These are phyloP conservation scores for Sula dactylatra DNA, from an alignment of 2,113 vertebrate species.

Conservation along the genomic window DNA sequence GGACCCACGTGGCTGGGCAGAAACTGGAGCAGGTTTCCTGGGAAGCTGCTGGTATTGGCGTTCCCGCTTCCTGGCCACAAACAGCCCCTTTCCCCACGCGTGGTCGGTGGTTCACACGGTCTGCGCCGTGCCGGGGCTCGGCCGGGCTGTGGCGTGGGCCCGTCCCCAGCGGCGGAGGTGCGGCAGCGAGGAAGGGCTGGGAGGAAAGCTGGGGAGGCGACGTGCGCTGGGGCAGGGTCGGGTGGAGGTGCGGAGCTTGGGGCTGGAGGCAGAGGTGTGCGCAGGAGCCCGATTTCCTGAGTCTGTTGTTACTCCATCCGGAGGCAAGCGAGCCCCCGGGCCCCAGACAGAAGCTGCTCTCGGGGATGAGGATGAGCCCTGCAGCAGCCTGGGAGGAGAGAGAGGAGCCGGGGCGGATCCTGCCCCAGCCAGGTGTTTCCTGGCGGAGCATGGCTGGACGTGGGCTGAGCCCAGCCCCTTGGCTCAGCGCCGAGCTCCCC, in stretches of 20 bases:
- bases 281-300: background rate
- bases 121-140: fast-evolving
- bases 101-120: fast-evolving
- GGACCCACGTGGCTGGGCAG: background rate
- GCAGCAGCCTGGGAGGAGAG: background rate
- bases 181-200: fast-evolving
- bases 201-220: background rate
- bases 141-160: background rate
- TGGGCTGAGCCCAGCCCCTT: background rate
- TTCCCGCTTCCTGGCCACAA: background rate
- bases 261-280: background rate
- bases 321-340: background rate
- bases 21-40: background rate
- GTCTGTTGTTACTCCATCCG: background rate
- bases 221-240: background rate
- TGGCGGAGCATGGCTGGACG: background rate
- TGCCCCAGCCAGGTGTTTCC: slow-evolving; percentile 19
- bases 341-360: background rate
- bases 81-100: fast-evolving
- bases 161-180: background rate
- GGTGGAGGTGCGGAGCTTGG: background rate
- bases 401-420: background rate
- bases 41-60: background rate
- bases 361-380: background rate
- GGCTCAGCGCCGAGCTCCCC: background rate